Percentiles rank a stretch among this genome's conserved stretches.
phyloP scores from a whole-genome alignment of 2,888 invertebrate species.

The Synanthedon tipuliformis region DNA sequence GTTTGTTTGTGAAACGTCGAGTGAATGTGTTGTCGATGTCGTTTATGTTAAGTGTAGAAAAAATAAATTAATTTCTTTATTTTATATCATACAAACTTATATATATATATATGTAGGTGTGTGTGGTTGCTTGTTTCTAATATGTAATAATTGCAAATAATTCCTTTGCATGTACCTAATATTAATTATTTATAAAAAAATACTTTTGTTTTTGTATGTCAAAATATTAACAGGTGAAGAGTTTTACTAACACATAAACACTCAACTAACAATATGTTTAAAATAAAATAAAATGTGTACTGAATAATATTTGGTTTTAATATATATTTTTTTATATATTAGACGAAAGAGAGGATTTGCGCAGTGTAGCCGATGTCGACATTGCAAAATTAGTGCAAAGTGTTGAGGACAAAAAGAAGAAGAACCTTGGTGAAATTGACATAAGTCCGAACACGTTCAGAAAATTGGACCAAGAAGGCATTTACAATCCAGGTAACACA shows the following conservation, averaged over 20 bases:
- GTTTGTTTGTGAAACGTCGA: slow-evolving; percentile 14
- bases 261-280: neutral
- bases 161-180: too few species aligned
- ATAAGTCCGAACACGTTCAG: slow-evolving; percentile 54
- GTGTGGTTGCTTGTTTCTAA: too few species aligned
- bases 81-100: too few species aligned
- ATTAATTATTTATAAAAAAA: too few species aligned
- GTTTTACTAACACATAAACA: neutral
- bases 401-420: slow-evolving; percentile 44
- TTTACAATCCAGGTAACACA: slow-evolving; percentile 50
- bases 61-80: too few species aligned
- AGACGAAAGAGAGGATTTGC: slow-evolving; percentile 62
- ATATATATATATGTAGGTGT: too few species aligned
- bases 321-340: slow-evolving; percentile 7
- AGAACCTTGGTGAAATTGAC: slow-evolving; percentile 47
- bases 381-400: slow-evolving; percentile 56
- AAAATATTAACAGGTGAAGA: too few species aligned
- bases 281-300: neutral
- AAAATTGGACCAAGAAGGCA: slow-evolving; percentile 58
- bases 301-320: too few species aligned
- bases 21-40: slow-evolving; percentile 9
- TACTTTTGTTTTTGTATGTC: too few species aligned
- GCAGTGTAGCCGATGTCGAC: slow-evolving; percentile 57
- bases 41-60: too few species aligned
- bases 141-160: too few species aligned